A percentile compares a stretch with the other conserved stretches of the same genome.
These are phyloP conservation scores for Nansenia antarctica DNA, from an alignment of 2,113 vertebrate genomes.

Conservation along the genomic window DNA sequence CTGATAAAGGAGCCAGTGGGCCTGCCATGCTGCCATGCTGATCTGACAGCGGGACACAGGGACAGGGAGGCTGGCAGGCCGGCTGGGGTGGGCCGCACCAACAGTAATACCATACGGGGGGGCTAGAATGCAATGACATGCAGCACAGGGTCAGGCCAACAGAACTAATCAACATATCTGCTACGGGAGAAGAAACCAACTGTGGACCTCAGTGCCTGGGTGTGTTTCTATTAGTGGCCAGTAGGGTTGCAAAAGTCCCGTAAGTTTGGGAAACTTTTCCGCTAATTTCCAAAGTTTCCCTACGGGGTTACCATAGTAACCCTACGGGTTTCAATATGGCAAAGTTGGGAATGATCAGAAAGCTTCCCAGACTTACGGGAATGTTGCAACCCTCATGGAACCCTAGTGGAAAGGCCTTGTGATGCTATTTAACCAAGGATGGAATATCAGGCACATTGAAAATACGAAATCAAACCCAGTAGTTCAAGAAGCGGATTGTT, in stretches of 20 bases:
- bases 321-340: no score
- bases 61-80: not conserved
- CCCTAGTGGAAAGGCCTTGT: no score
- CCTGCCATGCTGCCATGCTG: not conserved
- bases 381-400: no score
- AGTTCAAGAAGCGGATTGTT: not conserved
- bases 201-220: no score
- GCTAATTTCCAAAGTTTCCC: no score
- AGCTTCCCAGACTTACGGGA: no score
- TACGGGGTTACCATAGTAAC: no score
- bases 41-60: slow-evolving; percentile 3
- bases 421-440: not conserved
- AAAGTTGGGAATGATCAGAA: no score
- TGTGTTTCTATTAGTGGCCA: no score
- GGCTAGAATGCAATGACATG: not conserved
- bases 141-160: not conserved
- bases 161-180: not conserved
- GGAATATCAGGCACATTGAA: not conserved
- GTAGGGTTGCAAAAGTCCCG: no score
- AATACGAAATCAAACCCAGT: not conserved
- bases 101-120: not conserved
- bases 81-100: not conserved
- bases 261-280: no score
- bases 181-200: no score
- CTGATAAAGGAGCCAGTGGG: slow-evolving; percentile 3